Evolutionary conservation across 2,113 vertebrate genomes (phyloP).

Genomic region (Ictalurus furcatus): DNA sequence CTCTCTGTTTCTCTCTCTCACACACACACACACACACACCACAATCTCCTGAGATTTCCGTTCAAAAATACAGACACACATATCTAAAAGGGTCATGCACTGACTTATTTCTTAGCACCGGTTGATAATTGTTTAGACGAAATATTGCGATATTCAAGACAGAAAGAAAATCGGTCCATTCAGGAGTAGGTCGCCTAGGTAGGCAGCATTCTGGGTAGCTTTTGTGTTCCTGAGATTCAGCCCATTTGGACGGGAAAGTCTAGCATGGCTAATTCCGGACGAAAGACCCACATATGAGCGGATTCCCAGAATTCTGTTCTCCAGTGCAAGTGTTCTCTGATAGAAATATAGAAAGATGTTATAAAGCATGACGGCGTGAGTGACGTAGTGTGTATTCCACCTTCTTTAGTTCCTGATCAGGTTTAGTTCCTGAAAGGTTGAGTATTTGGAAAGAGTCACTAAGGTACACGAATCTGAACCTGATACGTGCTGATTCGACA

Average conservation of each 20-base stretch:
- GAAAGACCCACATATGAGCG: not conserved
- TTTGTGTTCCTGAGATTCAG: not conserved
- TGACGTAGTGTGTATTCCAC: not conserved
- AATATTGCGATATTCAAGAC: not conserved
- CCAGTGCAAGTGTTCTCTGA: not conserved
- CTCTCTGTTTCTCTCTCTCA: not conserved
- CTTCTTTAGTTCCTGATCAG: too few species aligned
- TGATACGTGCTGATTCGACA: not conserved
- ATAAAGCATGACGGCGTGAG: not conserved
- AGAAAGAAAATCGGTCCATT: not conserved
- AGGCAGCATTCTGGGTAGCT: not conserved
- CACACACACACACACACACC: not conserved
- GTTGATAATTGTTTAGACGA: not conserved
- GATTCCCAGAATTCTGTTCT: not conserved
- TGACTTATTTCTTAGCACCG: not conserved
- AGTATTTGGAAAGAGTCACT: not conserved
- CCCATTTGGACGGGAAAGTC: not conserved
- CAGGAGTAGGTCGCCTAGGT: not conserved
- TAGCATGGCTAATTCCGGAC: not conserved
- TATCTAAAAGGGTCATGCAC: not conserved
- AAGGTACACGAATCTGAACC: not conserved
- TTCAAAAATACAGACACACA: not conserved
- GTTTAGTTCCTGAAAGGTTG: not conserved
- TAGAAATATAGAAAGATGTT: not conserved
- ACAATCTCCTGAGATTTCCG: constrained; percentile 3